Percentiles rank a stretch among this genome's conserved stretches.
These are phyloP conservation scores for Gymnorhina tibicen DNA, from an alignment of 2,113 vertebrate species.

Conservation along the genomic window DNA sequence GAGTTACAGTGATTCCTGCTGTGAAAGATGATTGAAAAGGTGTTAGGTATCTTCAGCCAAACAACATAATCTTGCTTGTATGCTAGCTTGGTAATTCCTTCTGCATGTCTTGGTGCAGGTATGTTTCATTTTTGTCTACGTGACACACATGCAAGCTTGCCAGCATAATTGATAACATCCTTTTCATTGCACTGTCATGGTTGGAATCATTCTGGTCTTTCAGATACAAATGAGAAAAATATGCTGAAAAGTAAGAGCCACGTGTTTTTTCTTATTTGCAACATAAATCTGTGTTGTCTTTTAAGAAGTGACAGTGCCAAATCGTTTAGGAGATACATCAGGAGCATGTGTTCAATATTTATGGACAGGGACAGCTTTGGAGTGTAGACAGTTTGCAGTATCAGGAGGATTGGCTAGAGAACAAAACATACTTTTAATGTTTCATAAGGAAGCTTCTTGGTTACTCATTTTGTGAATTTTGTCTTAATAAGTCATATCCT, in stretches of 20 bases:
- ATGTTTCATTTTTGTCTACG: not conserved
- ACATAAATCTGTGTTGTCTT: not conserved
- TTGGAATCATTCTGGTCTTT: not conserved
- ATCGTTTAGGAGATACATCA: not conserved
- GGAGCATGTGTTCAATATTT: constrained; percentile 30
- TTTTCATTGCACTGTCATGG: not conserved
- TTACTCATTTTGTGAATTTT: constrained; percentile 8
- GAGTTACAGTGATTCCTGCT: not conserved
- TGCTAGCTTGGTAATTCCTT: not conserved
- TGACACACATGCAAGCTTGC: not conserved
- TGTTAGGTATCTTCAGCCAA: not conserved
- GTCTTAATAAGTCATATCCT: not conserved
- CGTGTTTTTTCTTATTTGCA: not conserved
- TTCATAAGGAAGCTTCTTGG: not conserved
- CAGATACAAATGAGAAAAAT: not conserved
- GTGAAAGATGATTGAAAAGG: not conserved
- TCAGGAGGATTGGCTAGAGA: constrained; percentile 17
- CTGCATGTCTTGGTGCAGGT: not conserved
- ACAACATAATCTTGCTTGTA: not conserved
- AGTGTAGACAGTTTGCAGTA: not conserved
- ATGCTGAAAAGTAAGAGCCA: not conserved
- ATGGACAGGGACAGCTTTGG: not conserved
- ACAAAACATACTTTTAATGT: constrained; percentile 14
- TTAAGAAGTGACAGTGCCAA: not conserved
- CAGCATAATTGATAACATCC: not conserved